These are phyloP conservation scores for Rhombomys opimus DNA, from an alignment of 2,113 vertebrate species.

Conservation along the genomic window DNA sequence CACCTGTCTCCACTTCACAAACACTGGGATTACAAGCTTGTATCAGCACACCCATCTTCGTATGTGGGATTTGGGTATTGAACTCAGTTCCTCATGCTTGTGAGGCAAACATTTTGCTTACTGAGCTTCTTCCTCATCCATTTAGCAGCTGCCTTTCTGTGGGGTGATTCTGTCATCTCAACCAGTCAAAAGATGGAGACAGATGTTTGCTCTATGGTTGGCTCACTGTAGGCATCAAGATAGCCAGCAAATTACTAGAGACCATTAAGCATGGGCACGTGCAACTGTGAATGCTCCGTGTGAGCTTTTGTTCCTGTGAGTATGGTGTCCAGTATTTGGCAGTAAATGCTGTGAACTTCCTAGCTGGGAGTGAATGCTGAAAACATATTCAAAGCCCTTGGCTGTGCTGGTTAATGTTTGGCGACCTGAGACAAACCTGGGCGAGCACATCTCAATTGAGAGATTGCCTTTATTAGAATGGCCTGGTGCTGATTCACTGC, in stretches of 20 bases:
- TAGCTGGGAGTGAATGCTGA: neutral
- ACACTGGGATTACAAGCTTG: neutral
- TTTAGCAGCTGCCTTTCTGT: neutral
- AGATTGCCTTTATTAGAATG: neutral
- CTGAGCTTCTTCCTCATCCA: too few species aligned
- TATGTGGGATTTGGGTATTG: neutral
- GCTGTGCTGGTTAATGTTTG: neutral
- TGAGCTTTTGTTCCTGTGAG: neutral
- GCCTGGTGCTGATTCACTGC: neutral
- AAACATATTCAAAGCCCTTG: neutral
- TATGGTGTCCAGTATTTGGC: too few species aligned
- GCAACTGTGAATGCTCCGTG: neutral
- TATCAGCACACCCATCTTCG: neutral
- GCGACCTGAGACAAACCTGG: neutral
- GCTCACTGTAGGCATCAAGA: neutral
- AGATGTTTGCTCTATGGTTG: neutral
- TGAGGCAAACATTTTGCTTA: too few species aligned
- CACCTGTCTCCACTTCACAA: neutral
- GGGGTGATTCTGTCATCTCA: neutral
- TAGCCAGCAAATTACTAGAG: neutral
- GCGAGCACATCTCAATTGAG: neutral
- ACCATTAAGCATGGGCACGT: neutral
- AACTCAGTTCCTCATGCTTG: neutral
- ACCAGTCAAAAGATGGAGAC: neutral
- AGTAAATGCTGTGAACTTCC: neutral